Conservation (phyloP, 2,113 vertebrate species). For the Psittacula cyanocephala region DNA sequence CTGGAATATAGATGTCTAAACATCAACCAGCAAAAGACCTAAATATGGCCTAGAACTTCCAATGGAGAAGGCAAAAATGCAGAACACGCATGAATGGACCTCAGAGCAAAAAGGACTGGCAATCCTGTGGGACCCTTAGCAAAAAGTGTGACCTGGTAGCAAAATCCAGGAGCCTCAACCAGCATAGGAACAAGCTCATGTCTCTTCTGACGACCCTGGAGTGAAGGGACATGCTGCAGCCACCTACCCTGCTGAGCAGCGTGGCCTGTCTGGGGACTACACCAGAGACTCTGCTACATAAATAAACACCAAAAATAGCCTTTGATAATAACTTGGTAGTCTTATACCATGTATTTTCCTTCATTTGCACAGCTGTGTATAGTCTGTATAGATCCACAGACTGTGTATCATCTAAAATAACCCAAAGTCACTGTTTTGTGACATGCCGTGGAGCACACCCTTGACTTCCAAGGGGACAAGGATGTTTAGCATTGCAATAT, state of each 20-base stretch:
- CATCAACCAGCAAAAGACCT: background rate
- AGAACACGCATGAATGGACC: fast-evolving
- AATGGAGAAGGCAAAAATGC: background rate
- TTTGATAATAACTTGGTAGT: background rate
- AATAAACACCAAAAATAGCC: background rate
- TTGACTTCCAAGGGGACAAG: too few relatives aligned
- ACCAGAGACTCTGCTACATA: background rate
- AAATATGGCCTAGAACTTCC: background rate
- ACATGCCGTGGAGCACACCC: fast-evolving
- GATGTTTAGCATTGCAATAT: background rate
- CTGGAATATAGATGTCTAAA: background rate
- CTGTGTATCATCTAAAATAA: background rate
- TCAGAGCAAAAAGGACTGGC: background rate
- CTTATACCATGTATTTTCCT: background rate
- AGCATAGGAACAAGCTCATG: fast-evolving
- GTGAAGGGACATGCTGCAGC: background rate
- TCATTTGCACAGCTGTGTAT: background rate
- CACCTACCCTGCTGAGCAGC: background rate
- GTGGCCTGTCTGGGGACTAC: too few relatives aligned
- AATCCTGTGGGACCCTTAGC: background rate
- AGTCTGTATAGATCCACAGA: background rate
- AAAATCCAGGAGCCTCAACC: background rate
- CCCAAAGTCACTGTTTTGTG: background rate
- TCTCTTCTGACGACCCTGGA: background rate
- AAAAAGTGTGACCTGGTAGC: background rate